Evolutionary conservation across 2,888 invertebrate genomes (phyloP), one percentile per base, ranked within the genome.

Genomic region (Teinopalpus imperialis): DNA sequence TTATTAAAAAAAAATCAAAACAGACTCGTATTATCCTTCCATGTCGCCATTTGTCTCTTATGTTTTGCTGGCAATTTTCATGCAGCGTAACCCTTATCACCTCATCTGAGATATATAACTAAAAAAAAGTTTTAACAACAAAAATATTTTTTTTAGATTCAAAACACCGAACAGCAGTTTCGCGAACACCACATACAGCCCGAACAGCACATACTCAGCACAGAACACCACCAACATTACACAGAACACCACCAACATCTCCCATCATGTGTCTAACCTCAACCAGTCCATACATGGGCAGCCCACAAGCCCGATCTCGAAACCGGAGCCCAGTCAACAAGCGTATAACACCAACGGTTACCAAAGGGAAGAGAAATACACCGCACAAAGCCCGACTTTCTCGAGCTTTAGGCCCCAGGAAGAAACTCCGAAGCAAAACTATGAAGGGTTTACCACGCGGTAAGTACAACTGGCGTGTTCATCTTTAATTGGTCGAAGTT

Each of bases 401-500:
- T 75, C 80, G 0, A 87, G 88, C 58, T 88, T 87, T 56, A 53
- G 87, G 35, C 85, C 89, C 0, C 73, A 79, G 14, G 80, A 82
- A 26, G 87, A 83, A 5, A 61, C 65, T 12, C 73, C 74, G 12
- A 86, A 85, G 29, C 89, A 89, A 59, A 91, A 86, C 53, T 93
- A 93, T 61, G 92, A 93, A 61, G 92, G 92, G 40, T 93, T 91
- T 61, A 92, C 92, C 7, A 91, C 92, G 40, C 92, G 92, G 92
- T 92, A 54, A 89, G 89, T 63, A 26, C 48, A 20, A 37, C 45
- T n/a, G n/a, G 4, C 20, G 23, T 27, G 12, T 16, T 26, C 27
- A 8, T 4, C 6, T n/a, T 32, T 20, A 3, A 12, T 18, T 40
- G 42, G 48, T 47, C 51, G 23, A 24, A 45, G 40, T 43, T 52